Evolutionary conservation across 2,113 vertebrate genomes (phyloP).

Genomic region (Leptocoma aspasia): DNA sequence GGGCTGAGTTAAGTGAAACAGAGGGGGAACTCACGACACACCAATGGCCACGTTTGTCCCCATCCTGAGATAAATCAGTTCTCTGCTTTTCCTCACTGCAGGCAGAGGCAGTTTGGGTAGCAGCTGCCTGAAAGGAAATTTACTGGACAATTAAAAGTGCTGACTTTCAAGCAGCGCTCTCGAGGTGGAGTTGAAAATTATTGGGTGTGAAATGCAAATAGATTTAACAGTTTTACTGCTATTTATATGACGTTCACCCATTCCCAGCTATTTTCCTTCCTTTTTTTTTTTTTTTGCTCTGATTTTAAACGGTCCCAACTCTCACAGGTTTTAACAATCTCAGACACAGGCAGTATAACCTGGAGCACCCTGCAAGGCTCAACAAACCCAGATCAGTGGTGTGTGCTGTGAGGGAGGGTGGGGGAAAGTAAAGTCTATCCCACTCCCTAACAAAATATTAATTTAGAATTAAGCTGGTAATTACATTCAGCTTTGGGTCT

Average conservation of each 20-base stretch:
- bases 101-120: conserved; percentile 1
- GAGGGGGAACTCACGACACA: background rate
- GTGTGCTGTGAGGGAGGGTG: background rate
- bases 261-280: background rate
- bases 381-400: background rate
- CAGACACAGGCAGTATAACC: conserved; percentile 1
- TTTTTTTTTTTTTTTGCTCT: background rate
- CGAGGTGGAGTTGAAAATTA: conserved; percentile 64
- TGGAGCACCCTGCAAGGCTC: background rate
- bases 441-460: conserved; percentile 39
- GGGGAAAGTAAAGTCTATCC: background rate
- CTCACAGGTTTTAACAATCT: conserved; percentile 26
- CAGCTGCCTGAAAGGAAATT: conserved; percentile 59
- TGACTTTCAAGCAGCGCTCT: conserved; percentile 66
- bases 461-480: conserved; percentile 59
- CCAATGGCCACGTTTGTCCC: background rate
- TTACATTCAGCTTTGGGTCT: conserved; percentile 17
- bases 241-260: conserved; percentile 52
- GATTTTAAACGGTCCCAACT: background rate
- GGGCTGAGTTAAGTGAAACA: background rate
- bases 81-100: conserved; percentile 34
- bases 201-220: conserved; percentile 74
- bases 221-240: conserved; percentile 66
- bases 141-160: conserved; percentile 63
- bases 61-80: conserved; percentile 9